phyloP scores from a whole-genome alignment of 2,888 invertebrate species.

The Chorisops tibialis region DNA sequence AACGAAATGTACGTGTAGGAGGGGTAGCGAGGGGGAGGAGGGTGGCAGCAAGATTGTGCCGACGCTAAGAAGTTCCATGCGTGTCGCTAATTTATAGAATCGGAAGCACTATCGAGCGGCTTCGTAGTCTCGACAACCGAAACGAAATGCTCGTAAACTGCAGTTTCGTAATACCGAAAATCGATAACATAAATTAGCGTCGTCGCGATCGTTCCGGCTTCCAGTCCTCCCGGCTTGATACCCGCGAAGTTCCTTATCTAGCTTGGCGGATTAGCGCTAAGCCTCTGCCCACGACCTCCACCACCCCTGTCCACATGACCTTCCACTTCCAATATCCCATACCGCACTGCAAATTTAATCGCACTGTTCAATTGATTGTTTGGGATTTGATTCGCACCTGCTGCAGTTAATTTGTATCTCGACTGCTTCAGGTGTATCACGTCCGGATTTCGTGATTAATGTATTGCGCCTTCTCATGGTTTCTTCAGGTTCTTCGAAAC shows the following conservation, averaged over 20 bases:
- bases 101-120: not conserved
- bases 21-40: not conserved
- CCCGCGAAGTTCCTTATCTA: too few relatives aligned
- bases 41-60: not conserved
- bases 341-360: not conserved
- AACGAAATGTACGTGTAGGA: slow-evolving; percentile 13
- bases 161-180: slow-evolving; percentile 18
- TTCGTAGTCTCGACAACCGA: too few relatives aligned
- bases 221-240: too few relatives aligned
- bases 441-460: too few relatives aligned
- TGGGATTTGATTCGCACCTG: not conserved
- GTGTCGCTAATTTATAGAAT: not conserved
- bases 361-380: not conserved
- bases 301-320: not conserved
- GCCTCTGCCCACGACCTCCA: too few relatives aligned
- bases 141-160: not conserved
- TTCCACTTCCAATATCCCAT: not conserved
- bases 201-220: slow-evolving; percentile 2
- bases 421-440: too few relatives aligned
- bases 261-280: too few relatives aligned
- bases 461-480: too few relatives aligned
- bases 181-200: slow-evolving; percentile 24
- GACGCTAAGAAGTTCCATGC: not conserved
- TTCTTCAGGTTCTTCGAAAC: slow-evolving; percentile 43
- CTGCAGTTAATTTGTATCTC: not conserved